Percentiles rank a stretch among this genome's conserved stretches.
phyloP scores from a whole-genome alignment of 2,113 vertebrate species.

The Pterocles orientalis region DNA sequence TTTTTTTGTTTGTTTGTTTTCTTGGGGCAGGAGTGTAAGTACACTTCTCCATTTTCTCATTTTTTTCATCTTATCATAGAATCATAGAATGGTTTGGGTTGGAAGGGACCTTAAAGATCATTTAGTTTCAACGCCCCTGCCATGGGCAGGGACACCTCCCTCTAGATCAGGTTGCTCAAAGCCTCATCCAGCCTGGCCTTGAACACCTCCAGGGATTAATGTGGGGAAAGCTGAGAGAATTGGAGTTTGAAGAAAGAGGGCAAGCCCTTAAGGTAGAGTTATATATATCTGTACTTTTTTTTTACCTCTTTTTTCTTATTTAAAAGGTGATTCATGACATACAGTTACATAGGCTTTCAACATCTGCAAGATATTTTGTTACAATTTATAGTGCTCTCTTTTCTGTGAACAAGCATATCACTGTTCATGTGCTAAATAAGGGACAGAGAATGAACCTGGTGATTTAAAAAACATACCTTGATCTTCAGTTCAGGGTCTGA shows the following conservation, averaged over 20 bases:
- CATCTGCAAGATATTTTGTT: not conserved
- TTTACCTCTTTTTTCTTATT: not conserved
- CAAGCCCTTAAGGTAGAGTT: not conserved
- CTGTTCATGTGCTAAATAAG: not conserved
- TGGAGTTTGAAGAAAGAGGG: not conserved
- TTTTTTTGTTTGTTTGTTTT: not conserved
- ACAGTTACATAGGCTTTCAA: not conserved
- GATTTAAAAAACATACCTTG: not conserved
- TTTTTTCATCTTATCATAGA: not conserved
- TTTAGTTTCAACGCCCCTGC: too few relatives aligned
- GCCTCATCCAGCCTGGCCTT: too few relatives aligned
- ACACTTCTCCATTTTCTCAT: not conserved
- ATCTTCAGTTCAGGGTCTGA: not conserved
- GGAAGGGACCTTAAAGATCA: too few relatives aligned
- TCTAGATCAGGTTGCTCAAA: too few relatives aligned
- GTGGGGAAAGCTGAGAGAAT: not conserved
- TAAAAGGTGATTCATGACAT: not conserved
- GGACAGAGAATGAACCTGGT: not conserved
- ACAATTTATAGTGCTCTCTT: accelerated
- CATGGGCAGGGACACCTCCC: too few relatives aligned
- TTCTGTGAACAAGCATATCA: not conserved
- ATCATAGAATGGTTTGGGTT: too few relatives aligned
- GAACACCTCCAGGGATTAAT: too few relatives aligned
- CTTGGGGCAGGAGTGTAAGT: not conserved
- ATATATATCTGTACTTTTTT: not conserved